These are phyloP conservation scores for Conus canariensis DNA, from an alignment of 2,888 invertebrate species.

Conservation along the genomic window DNA sequence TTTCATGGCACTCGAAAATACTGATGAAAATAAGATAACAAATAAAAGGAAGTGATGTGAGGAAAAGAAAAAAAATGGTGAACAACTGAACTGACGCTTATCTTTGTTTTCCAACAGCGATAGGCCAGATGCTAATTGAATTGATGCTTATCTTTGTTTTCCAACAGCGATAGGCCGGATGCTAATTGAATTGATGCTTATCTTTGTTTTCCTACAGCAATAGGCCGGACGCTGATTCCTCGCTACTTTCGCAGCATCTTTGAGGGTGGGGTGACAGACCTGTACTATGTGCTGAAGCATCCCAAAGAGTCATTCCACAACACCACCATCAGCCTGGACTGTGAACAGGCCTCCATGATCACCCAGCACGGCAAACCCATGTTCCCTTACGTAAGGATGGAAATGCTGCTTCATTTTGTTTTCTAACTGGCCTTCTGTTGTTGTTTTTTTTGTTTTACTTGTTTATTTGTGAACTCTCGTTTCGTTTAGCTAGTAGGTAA, in stretches of 20 bases:
- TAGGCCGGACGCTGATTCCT: slow-evolving; percentile 98
- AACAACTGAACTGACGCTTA: too few species aligned
- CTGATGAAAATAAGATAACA: too few species aligned
- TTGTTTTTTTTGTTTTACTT: not conserved
- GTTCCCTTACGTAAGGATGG: slow-evolving; percentile 90
- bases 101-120: slow-evolving; percentile 84
- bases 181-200: slow-evolving; percentile 83
- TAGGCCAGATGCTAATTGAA: slow-evolving; percentile 95
- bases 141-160: not conserved
- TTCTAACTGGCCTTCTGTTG: too few species aligned
- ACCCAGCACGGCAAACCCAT: slow-evolving; percentile 99
- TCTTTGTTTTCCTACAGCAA: slow-evolving; percentile 84
- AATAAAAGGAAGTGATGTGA: too few species aligned
- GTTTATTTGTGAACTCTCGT: not conserved
- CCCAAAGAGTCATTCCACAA: slow-evolving; percentile 99
- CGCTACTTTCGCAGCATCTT: slow-evolving; percentile 99
- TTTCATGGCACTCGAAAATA: too few species aligned
- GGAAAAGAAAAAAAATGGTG: too few species aligned
- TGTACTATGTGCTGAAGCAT: slow-evolving; percentile 97
- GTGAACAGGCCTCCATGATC: slow-evolving; percentile 99
- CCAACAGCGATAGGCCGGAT: slow-evolving; percentile 96
- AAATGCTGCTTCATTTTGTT: not conserved
- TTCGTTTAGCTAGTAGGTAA: not conserved
- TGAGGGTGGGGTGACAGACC: slow-evolving; percentile 97
- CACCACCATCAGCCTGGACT: slow-evolving; percentile 96